Evolutionary conservation across 2,113 vertebrate species (phyloP).

Genomic region (Heterocephalus glaber): DNA sequence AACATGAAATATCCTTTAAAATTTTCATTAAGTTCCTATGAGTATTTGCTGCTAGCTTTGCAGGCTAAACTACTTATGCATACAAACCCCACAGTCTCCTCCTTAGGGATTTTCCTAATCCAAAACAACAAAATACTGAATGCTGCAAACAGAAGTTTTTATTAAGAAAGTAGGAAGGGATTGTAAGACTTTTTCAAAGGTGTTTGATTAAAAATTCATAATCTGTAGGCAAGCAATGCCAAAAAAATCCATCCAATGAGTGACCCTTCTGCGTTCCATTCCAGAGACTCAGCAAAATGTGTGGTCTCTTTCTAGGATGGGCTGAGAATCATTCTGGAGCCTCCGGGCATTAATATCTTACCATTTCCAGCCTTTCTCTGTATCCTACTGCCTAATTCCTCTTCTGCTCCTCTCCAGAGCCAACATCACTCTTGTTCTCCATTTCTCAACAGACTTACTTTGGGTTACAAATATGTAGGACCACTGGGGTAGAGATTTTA

Average conservation of each 20-base stretch:
- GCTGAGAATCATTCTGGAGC: background rate
- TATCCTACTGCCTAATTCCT: background rate
- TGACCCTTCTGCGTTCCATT: background rate
- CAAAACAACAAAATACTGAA: background rate
- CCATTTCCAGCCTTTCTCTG: background rate
- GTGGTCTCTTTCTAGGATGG: background rate
- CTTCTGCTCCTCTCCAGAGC: background rate
- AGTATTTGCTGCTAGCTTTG: background rate
- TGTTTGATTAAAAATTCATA: background rate
- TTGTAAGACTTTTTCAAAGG: background rate
- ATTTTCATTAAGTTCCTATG: background rate
- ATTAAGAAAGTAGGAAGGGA: background rate
- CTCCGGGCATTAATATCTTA: background rate
- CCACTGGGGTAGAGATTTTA: background rate
- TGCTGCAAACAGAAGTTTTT: background rate
- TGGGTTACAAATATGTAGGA: background rate
- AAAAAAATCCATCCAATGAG: background rate
- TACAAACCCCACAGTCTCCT: fast-evolving
- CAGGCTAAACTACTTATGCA: background rate
- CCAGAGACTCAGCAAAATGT: background rate
- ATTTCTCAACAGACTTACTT: background rate
- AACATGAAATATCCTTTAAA: background rate
- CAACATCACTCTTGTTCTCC: background rate
- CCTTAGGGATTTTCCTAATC: background rate
- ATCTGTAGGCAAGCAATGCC: background rate